Conservation (phyloP, 92 coral and sea anemone species). For the Epizoanthus rinbou region DNA sequence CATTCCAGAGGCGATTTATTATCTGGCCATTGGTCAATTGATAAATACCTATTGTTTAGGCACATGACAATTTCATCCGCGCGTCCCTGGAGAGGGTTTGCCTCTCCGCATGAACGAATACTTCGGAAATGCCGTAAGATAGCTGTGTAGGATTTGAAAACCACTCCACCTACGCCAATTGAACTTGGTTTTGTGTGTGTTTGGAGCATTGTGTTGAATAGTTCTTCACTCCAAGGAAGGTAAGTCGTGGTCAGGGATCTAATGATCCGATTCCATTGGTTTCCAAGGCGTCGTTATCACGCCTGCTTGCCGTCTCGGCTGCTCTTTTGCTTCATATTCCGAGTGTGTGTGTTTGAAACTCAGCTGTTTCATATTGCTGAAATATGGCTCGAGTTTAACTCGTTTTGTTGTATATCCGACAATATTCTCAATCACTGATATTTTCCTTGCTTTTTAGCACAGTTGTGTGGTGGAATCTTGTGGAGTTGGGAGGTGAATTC, state of each 20-base stretch:
- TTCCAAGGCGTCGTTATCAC: neutral
- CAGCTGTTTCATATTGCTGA: slow-evolving; percentile 21
- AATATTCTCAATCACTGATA: neutral
- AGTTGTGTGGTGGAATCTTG: slow-evolving; percentile 2
- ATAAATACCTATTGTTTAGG: slow-evolving; percentile 19
- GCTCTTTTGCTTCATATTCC: slow-evolving; percentile 20
- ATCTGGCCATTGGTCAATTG: slow-evolving; percentile 8
- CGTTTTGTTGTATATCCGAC: neutral
- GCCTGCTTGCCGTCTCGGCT: slow-evolving; percentile 1
- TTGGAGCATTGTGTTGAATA: neutral
- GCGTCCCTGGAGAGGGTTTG: slow-evolving; percentile 43
- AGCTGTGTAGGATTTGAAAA: slow-evolving; percentile 5
- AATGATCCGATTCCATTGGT: slow-evolving; percentile 19
- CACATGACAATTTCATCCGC: slow-evolving; percentile 31
- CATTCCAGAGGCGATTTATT: slow-evolving; percentile 20
- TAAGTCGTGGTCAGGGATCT: neutral
- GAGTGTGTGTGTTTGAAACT: neutral
- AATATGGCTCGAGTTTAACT: slow-evolving; percentile 14
- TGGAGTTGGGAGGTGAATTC: neutral
- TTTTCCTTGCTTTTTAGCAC: neutral
- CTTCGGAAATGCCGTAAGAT: slow-evolving; percentile 46
- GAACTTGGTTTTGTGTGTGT: neutral
- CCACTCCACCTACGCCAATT: slow-evolving; percentile 32
- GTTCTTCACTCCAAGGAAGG: neutral
- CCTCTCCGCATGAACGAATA: slow-evolving; percentile 37